Conservation (phyloP, 2,888 invertebrate genomes). For the Nymphalis polychloros region DNA sequence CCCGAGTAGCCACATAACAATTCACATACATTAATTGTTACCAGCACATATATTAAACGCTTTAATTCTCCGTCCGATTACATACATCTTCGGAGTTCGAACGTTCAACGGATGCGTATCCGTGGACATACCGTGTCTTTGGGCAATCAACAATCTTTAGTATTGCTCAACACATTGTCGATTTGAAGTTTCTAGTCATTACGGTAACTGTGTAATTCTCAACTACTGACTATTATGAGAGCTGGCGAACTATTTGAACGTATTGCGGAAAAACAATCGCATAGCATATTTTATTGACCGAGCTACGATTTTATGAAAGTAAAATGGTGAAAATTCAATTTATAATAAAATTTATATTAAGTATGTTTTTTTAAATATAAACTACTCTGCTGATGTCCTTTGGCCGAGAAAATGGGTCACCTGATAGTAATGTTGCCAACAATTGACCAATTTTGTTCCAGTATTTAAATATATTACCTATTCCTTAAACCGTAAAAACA, state of each 20-base stretch:
- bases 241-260: conserved; percentile 17
- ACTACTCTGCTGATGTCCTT: no score
- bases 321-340: no score
- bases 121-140: conserved; percentile 31
- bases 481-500: no score
- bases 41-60: background rate
- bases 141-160: conserved; percentile 28
- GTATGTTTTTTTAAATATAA: no score
- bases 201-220: conserved; percentile 33
- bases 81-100: conserved; percentile 4
- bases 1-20: no score
- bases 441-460: no score
- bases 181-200: conserved; percentile 34
- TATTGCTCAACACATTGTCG: conserved; percentile 29
- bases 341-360: no score
- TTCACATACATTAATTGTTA: no score
- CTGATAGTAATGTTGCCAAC: no score
- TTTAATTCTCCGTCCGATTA: background rate
- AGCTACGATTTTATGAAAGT: background rate
- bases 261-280: background rate
- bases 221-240: conserved; percentile 23
- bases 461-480: no score
- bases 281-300: background rate
- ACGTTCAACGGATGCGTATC: conserved; percentile 23
- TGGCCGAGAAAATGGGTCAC: no score